Conservation (phyloP, 2,797 vertebrate species). For the Atherinosoma microstoma region DNA sequence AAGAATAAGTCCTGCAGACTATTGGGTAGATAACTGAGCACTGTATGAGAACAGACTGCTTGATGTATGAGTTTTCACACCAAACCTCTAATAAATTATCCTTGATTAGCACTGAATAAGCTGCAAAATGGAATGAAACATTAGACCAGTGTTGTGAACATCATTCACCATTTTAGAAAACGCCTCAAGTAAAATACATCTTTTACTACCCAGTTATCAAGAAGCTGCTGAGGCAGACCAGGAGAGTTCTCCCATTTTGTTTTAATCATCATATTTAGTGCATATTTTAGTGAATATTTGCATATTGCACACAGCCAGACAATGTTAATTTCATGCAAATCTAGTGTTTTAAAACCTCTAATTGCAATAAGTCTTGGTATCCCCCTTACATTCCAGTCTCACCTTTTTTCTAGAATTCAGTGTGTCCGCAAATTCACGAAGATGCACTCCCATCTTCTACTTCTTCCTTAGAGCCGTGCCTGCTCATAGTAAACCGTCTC, state of each 20-base stretch:
- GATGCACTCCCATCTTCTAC: neutral
- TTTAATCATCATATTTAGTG: neutral
- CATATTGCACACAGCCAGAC: neutral
- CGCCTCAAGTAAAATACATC: neutral
- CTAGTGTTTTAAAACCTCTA: neutral
- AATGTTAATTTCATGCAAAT: constrained; percentile 6
- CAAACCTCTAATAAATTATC: constrained; percentile 2
- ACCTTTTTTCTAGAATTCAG: constrained; percentile 15
- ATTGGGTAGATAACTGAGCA: neutral
- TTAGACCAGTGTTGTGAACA: neutral
- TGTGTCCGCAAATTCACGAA: constrained; percentile 36
- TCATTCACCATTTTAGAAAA: neutral
- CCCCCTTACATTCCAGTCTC: neutral
- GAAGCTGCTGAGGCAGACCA: neutral
- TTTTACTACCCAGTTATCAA: neutral
- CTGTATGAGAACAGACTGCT: constrained; percentile 1
- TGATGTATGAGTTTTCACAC: neutral
- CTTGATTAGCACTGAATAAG: constrained; percentile 12
- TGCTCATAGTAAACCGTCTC: constrained; percentile 34
- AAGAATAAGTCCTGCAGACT: neutral
- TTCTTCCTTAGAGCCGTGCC: constrained; percentile 18
- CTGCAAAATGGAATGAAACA: neutral
- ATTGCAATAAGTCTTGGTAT: neutral
- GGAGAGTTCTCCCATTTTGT: neutral
- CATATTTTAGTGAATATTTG: neutral